phyloP scores from a whole-genome alignment of 2,797 vertebrate species.

The Enteromius afrohamiltoni region DNA sequence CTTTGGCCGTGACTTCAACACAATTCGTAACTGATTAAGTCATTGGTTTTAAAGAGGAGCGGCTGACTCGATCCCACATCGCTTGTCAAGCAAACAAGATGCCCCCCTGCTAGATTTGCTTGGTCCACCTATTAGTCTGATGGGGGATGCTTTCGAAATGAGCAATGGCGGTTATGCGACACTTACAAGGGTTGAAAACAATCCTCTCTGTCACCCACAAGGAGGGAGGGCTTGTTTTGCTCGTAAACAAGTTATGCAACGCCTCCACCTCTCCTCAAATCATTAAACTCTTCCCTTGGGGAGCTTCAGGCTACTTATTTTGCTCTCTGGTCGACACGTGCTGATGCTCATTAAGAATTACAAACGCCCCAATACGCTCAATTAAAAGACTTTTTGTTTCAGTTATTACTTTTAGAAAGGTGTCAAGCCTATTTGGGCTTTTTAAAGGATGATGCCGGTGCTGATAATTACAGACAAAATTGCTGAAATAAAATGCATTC shows the following conservation, averaged over 20 bases:
- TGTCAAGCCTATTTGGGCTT: background rate
- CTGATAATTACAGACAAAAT: background rate
- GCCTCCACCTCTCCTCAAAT: conserved; percentile 44
- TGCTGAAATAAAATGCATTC: background rate
- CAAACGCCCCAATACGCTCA: background rate
- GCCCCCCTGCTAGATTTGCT: background rate
- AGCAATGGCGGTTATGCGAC: conserved; percentile 63
- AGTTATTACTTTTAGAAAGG: background rate
- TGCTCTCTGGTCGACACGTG: background rate
- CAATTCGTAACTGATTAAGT: background rate
- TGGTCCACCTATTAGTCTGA: background rate
- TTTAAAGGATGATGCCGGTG: background rate
- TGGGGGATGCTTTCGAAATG: background rate
- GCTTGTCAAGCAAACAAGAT: background rate
- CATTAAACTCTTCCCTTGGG: conserved; percentile 38
- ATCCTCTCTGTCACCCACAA: conserved; percentile 49
- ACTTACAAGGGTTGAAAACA: conserved; percentile 67
- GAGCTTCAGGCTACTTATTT: background rate
- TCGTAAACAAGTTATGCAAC: conserved; percentile 62
- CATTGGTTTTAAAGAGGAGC: background rate
- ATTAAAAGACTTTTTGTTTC: background rate
- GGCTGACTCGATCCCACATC: background rate
- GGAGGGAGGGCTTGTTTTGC: conserved; percentile 61
- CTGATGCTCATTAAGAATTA: conserved; percentile 11
- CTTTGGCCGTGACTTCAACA: background rate